Percentiles rank a stretch among this genome's conserved stretches.
These are phyloP conservation scores for Ceuthmochares aereus DNA, from an alignment of 2,113 vertebrate species.

Conservation along the genomic window DNA sequence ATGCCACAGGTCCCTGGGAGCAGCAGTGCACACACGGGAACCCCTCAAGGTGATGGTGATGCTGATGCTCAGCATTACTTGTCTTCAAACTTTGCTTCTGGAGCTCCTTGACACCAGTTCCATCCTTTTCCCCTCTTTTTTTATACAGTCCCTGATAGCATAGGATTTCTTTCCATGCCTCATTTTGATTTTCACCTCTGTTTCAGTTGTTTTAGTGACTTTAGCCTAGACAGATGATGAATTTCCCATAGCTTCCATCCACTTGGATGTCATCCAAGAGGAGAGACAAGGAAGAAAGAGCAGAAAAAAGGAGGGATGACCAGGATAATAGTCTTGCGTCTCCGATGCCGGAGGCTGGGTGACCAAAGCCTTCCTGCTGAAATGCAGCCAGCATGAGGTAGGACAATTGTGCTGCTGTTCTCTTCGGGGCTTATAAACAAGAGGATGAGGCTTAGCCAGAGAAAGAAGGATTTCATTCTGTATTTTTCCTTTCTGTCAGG, in stretches of 20 bases:
- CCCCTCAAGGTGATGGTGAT: background rate
- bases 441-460: conserved; percentile 28
- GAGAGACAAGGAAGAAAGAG: background rate
- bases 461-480: conserved; percentile 51
- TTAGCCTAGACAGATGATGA: background rate
- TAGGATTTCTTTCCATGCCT: background rate
- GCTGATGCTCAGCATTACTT: background rate
- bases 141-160: rapidly evolving
- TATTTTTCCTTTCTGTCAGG: background rate
- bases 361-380: conserved; percentile 32
- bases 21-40: background rate
- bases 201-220: background rate
- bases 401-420: conserved; percentile 46
- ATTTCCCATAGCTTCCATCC: background rate
- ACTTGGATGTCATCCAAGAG: background rate
- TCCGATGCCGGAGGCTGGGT: background rate
- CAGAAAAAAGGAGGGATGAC: background rate
- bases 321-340: background rate
- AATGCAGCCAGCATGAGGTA: background rate
- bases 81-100: background rate
- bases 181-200: background rate
- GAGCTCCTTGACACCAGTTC: background rate
- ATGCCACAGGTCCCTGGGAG: rapidly evolving
- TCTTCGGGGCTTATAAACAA: background rate
- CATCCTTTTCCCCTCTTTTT: rapidly evolving